Base-by-base conservation (phyloP, 2,113 vertebrate species). In the Catharus fuscescens region DNA sequence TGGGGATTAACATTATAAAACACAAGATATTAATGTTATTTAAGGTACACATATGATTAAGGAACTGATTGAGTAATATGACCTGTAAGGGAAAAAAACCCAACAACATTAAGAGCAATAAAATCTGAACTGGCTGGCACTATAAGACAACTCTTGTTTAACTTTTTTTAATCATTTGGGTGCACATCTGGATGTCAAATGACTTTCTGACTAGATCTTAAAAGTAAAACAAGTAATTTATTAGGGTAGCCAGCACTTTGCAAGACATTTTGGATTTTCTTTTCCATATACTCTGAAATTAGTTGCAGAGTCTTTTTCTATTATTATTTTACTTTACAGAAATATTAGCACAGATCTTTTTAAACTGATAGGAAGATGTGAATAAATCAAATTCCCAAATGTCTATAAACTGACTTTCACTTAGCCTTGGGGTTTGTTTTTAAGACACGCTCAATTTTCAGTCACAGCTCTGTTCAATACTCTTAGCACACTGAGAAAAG, bases 301-400 rank as follows among this genome's bases (percentile, higher is more conserved):
- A 86, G 57, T 72, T 74, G 21, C 0, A 0, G 1, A 21, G 1
- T 0, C 1, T 45, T 56, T 86, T 56, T 17, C n/a, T 54, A 42
- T 38, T 94, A 66, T 90, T 91, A 74, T 88, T 96, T 90, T 60
- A 66, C 13, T 94, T 86, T 28, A 82, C 24, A 82, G 76, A 94
- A 91, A 80, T 80, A 93, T 50, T 50, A 52, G 61, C 59, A 80
- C 10, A 36, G 38, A 86, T 88, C 36, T 96, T 59, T 88, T 70
- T 32, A 50, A 88, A 88, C 45, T 60, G 74, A 64, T 93, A 60
- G 60, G 61, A 95, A 90, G 52, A 92, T 64, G 65, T 62, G 83
- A 94, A 87, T 60, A 91, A 92, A 93, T 89, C 62, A 93, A 95
- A 96, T 89, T 95, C 86, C 78, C 80, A 79, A 91, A 87, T 20